A percentile compares a stretch with the other conserved stretches of the same genome.
phyloP scores from a whole-genome alignment of 2,797 vertebrate genomes.

The Syndactyla subalaris region DNA sequence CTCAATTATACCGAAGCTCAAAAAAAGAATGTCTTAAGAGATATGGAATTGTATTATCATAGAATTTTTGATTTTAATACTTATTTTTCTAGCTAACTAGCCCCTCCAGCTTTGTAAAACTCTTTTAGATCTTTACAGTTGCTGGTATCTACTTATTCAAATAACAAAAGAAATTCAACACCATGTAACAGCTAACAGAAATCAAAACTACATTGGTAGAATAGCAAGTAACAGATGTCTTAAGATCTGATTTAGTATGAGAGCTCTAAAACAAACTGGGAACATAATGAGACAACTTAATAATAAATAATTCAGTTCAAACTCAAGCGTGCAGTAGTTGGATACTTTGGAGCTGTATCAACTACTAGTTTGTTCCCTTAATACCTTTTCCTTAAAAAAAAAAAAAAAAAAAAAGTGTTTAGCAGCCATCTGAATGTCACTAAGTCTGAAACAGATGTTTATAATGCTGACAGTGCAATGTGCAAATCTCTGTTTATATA shows the following conservation, averaged over 20 bases:
- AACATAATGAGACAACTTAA: not conserved
- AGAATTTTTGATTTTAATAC: not conserved
- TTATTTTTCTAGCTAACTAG: not conserved
- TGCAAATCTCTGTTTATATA: not conserved
- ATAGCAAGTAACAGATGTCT: not conserved
- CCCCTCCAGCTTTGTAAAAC: not conserved
- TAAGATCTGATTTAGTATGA: not conserved
- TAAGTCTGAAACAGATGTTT: not conserved
- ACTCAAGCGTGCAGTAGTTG: not conserved
- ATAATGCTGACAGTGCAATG: not conserved
- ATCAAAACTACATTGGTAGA: not conserved
- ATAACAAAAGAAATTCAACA: not conserved
- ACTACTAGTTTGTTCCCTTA: not conserved
- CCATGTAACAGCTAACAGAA: not conserved
- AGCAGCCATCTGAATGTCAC: not conserved
- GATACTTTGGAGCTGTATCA: not conserved
- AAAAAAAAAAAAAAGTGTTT: not conserved
- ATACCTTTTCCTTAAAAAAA: not conserved
- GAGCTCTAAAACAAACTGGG: not conserved
- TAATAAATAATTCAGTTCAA: not conserved
- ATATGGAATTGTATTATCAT: not conserved
- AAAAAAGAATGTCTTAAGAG: not conserved
- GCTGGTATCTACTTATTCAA: not conserved
- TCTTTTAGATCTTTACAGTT: not conserved
- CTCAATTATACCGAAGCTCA: rapidly evolving